A percentile compares a stretch with the other conserved stretches of the same genome.
These are phyloP conservation scores for Thereva unica DNA, from an alignment of 2,888 invertebrate genomes.

Conservation along the genomic window DNA sequence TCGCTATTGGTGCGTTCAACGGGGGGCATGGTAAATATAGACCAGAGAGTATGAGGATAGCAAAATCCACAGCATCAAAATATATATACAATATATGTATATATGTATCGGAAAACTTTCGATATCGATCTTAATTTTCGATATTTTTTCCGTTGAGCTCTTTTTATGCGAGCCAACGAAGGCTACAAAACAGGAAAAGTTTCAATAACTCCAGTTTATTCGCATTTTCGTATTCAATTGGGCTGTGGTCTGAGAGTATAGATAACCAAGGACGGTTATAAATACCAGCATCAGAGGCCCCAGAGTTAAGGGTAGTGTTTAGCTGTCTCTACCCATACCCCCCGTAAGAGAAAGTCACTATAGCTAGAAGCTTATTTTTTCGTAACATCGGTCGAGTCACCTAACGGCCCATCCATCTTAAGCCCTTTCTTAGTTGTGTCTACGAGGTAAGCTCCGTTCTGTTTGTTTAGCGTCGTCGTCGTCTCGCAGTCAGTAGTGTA, in stretches of 20 bases:
- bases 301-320: no score
- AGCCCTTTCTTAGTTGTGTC: no score
- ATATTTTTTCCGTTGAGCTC: slow-evolving; percentile 2
- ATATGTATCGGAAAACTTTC: slow-evolving; percentile 31
- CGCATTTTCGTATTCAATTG: slow-evolving; percentile 32
- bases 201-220: slow-evolving; percentile 30
- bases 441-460: no score
- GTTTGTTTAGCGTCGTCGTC: no score
- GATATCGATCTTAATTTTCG: slow-evolving; percentile 32
- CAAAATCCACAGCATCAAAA: slow-evolving; percentile 21
- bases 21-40: no score
- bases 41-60: no score
- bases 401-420: no score
- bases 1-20: no score
- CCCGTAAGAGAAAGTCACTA: background rate
- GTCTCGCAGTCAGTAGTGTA: background rate
- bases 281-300: slow-evolving; percentile 17
- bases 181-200: slow-evolving; percentile 17
- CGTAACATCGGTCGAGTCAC: no score
- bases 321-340: background rate
- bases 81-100: no score
- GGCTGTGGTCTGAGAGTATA: slow-evolving; percentile 12
- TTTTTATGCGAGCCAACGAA: no score
- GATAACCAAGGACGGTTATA: slow-evolving; percentile 22
- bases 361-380: no score